Percentiles rank a stretch among this genome's conserved stretches.
Evolutionary conservation across 2,888 invertebrate species (phyloP).

Genomic region (Drosophila imparisetae): DNA sequence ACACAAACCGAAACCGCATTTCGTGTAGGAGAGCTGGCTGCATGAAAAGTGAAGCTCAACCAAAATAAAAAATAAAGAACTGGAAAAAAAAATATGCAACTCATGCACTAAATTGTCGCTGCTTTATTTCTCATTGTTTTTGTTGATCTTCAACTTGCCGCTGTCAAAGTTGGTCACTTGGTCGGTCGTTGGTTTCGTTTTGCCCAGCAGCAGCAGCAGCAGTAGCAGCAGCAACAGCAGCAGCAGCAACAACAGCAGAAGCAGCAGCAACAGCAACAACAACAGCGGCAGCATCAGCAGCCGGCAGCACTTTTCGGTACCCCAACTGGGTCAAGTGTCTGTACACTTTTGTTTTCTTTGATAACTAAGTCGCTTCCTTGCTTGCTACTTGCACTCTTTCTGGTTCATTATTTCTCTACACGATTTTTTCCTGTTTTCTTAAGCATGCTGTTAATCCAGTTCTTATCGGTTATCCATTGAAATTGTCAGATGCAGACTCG

Average conservation of each 20-base stretch:
- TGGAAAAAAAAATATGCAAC: conserved; percentile 68
- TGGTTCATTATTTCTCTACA: conserved; percentile 29
- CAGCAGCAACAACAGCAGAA: neutral
- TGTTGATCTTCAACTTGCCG: conserved; percentile 79
- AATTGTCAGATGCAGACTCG: neutral
- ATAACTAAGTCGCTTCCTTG: conserved; percentile 66
- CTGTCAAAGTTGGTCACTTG: conserved; percentile 79
- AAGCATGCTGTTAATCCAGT: conserved; percentile 34
- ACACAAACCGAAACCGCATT: conserved; percentile 38
- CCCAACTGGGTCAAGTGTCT: conserved; percentile 71
- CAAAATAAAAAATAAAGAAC: conserved; percentile 44
- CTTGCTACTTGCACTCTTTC: conserved; percentile 28
- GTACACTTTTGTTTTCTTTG: conserved; percentile 79
- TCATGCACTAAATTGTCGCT: conserved; percentile 80
- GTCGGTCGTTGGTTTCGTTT: conserved; percentile 55
- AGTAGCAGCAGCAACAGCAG: neutral
- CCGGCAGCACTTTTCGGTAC: conserved; percentile 1
- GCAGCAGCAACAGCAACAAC: neutral
- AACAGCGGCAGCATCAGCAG: neutral
- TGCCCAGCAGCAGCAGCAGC: conserved; percentile 3
- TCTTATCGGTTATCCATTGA: neutral
- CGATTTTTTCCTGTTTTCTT: conserved; percentile 41
- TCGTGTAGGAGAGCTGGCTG: conserved; percentile 45
- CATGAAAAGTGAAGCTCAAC: conserved; percentile 54
- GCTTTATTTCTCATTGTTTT: conserved; percentile 78